phyloP scores from a whole-genome alignment of 2,113 vertebrate species.

The Labeo rohita region DNA sequence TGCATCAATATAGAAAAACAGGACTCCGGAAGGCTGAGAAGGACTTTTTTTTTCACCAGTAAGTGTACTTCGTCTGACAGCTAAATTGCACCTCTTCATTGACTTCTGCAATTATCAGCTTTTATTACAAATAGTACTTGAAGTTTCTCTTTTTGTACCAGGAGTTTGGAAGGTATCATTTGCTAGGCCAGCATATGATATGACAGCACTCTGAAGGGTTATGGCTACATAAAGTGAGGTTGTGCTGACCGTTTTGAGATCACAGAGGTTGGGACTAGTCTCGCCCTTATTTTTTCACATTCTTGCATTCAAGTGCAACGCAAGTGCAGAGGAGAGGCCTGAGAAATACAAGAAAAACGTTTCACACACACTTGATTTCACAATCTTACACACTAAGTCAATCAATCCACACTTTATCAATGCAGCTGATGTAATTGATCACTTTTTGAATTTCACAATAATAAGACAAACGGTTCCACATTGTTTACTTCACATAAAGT shows the following conservation, averaged over 20 bases:
- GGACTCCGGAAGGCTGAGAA: conserved; percentile 34
- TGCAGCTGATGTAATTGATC: background rate
- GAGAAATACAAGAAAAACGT: conserved; percentile 49
- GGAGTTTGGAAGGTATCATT: conserved; percentile 34
- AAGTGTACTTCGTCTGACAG: conserved; percentile 52
- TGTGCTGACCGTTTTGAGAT: conserved; percentile 19
- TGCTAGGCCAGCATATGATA: conserved; percentile 22
- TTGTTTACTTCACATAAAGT: background rate
- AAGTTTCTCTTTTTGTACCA: conserved; percentile 45
- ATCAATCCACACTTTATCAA: conserved; percentile 29
- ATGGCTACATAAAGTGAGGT: background rate
- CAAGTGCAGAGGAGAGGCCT: conserved; percentile 42
- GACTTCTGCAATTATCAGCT: conserved; percentile 55
- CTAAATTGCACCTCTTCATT: conserved; percentile 53
- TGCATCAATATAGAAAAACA: conserved; percentile 46
- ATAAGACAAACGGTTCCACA: background rate
- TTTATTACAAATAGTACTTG: conserved; percentile 54
- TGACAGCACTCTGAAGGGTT: conserved; percentile 33
- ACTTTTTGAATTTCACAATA: conserved; percentile 24
- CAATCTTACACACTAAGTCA: background rate
- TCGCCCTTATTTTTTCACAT: conserved; percentile 37
- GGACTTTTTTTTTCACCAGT: conserved; percentile 31
- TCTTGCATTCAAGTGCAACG: conserved; percentile 51
- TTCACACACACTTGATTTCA: conserved; percentile 37
- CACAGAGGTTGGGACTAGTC: conserved; percentile 44